Evolutionary conservation across 2,113 vertebrate genomes (phyloP).

Genomic region (Romanogobio albipinnatus): DNA sequence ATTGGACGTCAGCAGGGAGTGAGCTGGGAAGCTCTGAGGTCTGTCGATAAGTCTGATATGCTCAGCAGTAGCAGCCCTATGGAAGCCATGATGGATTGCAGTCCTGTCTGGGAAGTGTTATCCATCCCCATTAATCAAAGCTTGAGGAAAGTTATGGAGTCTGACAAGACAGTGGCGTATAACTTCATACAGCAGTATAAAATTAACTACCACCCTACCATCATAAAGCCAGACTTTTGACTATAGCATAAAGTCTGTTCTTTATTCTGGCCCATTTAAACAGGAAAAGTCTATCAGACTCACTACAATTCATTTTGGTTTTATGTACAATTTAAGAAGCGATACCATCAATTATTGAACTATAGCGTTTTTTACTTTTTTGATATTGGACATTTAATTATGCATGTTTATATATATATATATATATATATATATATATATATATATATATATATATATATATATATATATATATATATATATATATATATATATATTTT

Average conservation of each 20-base stretch:
- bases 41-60: conserved; percentile 51
- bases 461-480: too few species aligned
- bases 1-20: conserved; percentile 37
- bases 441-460: too few species aligned
- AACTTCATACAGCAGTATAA: conserved; percentile 1
- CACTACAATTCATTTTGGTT: not conserved
- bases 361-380: not conserved
- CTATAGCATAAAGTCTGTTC: not conserved
- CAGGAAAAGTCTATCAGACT: not conserved
- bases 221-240: not conserved
- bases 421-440: too few species aligned
- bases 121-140: conserved; percentile 20
- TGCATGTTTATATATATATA: not conserved
- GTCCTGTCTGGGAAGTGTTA: conserved; percentile 21
- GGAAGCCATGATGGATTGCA: conserved; percentile 33
- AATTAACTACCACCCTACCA: not conserved
- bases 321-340: too few species aligned
- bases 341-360: not conserved
- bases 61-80: conserved; percentile 15
- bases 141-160: not conserved
- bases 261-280: not conserved
- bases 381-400: not conserved
- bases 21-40: not conserved
- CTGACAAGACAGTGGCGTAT: not conserved
- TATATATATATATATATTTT: too few species aligned